These are phyloP conservation scores for Limenitis camilla DNA, from an alignment of 2,888 invertebrate species.

Conservation along the genomic window DNA sequence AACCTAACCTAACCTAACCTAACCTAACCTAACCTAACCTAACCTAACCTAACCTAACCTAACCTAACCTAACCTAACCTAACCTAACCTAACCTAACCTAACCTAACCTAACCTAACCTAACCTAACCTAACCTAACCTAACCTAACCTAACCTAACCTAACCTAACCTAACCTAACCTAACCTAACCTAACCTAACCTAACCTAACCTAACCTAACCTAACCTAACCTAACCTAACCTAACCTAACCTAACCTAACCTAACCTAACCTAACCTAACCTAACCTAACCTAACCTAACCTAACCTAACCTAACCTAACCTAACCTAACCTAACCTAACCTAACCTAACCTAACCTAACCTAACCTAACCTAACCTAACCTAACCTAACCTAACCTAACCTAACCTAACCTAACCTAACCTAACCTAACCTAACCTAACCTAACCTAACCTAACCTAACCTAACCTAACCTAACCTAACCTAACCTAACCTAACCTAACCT, in stretches of 20 bases:
- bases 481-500: slow-evolving; percentile 20
- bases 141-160: slow-evolving; percentile 25
- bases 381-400: no score
- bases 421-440: slow-evolving; percentile 6
- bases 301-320: no score
- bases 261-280: no score
- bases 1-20: slow-evolving; percentile 17
- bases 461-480: slow-evolving; percentile 20
- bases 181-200: no score
- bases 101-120: slow-evolving; percentile 24
- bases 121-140: slow-evolving; percentile 24
- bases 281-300: no score
- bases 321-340: no score
- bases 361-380: no score
- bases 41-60: slow-evolving; percentile 12
- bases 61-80: slow-evolving; percentile 20
- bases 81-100: slow-evolving; percentile 23
- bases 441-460: slow-evolving; percentile 13
- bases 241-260: no score
- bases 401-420: slow-evolving; percentile 7
- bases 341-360: no score
- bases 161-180: no score
- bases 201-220: no score
- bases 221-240: no score
- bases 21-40: slow-evolving; percentile 25